Conservation (phyloP, 2,888 invertebrate genomes). For the Synergus japonicus region DNA sequence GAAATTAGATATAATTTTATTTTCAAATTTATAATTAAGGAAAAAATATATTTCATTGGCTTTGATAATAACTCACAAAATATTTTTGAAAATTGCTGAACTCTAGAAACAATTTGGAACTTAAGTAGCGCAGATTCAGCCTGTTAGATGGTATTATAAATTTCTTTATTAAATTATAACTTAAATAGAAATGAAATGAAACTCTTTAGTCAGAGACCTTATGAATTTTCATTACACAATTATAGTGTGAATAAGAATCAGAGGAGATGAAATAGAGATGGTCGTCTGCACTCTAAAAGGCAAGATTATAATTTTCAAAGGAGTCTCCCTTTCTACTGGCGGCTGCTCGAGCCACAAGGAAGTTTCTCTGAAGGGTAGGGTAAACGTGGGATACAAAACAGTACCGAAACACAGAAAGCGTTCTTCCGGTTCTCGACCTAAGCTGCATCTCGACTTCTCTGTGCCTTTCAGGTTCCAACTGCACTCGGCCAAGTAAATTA, state of each 20-base stretch:
- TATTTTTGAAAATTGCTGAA: too few species aligned
- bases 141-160: too few species aligned
- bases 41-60: too few species aligned
- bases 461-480: background rate
- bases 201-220: background rate
- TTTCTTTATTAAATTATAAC: background rate
- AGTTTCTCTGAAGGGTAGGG: conserved; percentile 42
- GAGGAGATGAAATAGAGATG: conserved; percentile 56
- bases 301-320: conserved; percentile 71
- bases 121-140: too few species aligned
- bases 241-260: conserved; percentile 42
- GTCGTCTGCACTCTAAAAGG: conserved; percentile 65
- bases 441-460: background rate
- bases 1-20: too few species aligned
- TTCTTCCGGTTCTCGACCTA: conserved; percentile 46
- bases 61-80: too few species aligned
- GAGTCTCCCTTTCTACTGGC: conserved; percentile 52
- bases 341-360: conserved; percentile 39
- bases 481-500: conserved; percentile 1
- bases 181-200: background rate
- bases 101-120: too few species aligned
- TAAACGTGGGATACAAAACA: conserved; percentile 52
- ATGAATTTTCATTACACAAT: conserved; percentile 3
- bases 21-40: too few species aligned
- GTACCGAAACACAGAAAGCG: conserved; percentile 36